phyloP scores from a whole-genome alignment of 2,113 vertebrate genomes.

The Phalacrocorax brasilianus region DNA sequence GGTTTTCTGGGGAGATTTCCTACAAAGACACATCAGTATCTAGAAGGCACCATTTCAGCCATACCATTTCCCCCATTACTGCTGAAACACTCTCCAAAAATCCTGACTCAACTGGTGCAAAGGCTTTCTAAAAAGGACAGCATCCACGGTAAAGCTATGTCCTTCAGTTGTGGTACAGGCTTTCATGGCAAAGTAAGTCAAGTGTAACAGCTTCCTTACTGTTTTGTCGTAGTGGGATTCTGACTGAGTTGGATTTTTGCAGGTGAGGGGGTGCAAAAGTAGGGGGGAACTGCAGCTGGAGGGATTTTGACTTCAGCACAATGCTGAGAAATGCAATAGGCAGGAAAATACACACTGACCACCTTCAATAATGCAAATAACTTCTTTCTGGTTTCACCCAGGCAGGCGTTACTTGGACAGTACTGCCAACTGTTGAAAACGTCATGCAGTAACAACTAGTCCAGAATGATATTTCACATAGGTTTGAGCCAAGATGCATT shows the following conservation, averaged over 20 bases:
- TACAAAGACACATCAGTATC: neutral
- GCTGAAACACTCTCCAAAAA: neutral
- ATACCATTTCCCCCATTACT: neutral
- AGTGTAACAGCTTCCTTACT: neutral
- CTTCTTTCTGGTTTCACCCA: neutral
- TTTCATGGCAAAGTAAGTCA: neutral
- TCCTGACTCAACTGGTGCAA: neutral
- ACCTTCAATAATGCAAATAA: neutral
- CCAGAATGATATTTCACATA: neutral
- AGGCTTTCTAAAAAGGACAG: neutral
- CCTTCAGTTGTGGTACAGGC: neutral
- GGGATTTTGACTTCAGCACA: neutral
- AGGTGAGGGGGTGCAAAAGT: rapidly evolving
- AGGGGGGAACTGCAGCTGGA: neutral
- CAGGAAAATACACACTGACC: neutral
- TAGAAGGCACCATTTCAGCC: neutral
- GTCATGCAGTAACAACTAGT: neutral
- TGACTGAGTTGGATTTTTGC: neutral
- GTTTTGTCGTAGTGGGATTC: neutral
- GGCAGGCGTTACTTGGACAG: neutral
- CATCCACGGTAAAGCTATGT: neutral
- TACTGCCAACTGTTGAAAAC: neutral
- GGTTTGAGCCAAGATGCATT: neutral
- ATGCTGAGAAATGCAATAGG: neutral
- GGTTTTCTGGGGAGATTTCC: neutral